Base-by-base conservation (phyloP, 2,888 invertebrate species). In the Ceriagrion tenellum region DNA sequence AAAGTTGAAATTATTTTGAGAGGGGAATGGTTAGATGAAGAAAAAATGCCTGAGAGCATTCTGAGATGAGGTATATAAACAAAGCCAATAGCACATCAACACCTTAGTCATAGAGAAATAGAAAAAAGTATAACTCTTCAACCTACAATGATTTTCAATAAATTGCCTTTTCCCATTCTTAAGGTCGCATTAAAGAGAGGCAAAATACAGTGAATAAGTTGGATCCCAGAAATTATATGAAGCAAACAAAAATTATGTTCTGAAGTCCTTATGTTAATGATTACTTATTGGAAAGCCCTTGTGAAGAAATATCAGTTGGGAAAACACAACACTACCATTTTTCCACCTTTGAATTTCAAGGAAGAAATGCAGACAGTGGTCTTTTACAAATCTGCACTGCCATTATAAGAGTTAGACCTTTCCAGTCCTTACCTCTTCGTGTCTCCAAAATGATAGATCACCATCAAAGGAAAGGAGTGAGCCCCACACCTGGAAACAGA, bases 401-500 rank as follows among this genome's bases (percentile, higher is more conserved):
- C 47, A 47, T 47, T 59, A 59, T 1, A 2, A 59, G 59, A 6
- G 4, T n/a, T 40, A 20, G 69, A 69, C n/a, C 74, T 18, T 35
- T 81, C 81, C 26, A 81, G 12, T 81, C 40, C 93, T 93, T 93
- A 93, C 93, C 93, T 93, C 93, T 35, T 93, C 23, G 47, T 6
- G 16, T 35, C 93, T 93, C 93, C 93, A 93, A 93, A 63, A 74
- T 93, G 69, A 40, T 47, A 93, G 47, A 47, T 93, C 69, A 69
- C 93, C 69, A 47, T 93, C 93, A 93, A 93, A 93, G 69, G 93
- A 47, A 93, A 93, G 93, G 23, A 40, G 63, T n/a, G 47, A n/a
- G 47, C 47, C 93, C 93, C 47, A 69, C 93, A 69, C 93, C 93
- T 93, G 93, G 93, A 93, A 93, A 93, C 93, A 93, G 93, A 93